Conservation (phyloP, 2,888 invertebrate genomes). For the Eudasyphora cyanicolor region DNA sequence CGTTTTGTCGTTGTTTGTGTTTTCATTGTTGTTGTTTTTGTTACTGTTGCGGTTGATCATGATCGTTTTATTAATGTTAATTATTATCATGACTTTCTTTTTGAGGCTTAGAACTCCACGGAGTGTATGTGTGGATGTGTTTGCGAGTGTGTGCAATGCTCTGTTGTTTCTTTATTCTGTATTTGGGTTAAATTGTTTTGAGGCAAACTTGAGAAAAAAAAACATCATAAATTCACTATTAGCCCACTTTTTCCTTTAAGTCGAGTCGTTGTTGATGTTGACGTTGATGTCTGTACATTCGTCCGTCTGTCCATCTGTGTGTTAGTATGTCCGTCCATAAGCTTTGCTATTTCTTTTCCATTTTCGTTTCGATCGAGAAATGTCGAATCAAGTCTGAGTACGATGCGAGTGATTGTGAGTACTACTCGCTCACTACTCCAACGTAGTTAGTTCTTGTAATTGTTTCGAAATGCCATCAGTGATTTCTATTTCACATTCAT, state of each 20-base stretch:
- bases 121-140: conserved; percentile 11
- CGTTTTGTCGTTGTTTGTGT: conserved; percentile 16
- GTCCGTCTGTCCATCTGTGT: neutral
- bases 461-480: neutral
- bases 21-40: conserved; percentile 30
- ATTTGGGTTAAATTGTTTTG: conserved; percentile 62
- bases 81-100: conserved; percentile 60
- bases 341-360: neutral
- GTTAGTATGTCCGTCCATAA: too few relatives aligned
- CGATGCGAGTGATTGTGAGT: neutral
- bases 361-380: neutral
- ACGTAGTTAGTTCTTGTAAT: too few relatives aligned
- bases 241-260: conserved; percentile 53
- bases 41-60: conserved; percentile 41
- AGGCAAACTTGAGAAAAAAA: conserved; percentile 38
- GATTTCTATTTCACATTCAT: conserved; percentile 3
- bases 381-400: neutral
- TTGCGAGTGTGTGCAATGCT: too few relatives aligned
- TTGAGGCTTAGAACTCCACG: conserved; percentile 50
- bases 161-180: conserved; percentile 40
- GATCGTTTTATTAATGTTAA: conserved; percentile 57
- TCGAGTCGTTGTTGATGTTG: conserved; percentile 27
- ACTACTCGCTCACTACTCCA: neutral
- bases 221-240: conserved; percentile 47
- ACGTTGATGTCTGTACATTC: conserved; percentile 8